Evolutionary conservation across 2,113 vertebrate species (phyloP), one percentile per base, ranked within the genome.

Genomic region (Corythornis madagascariensis): DNA sequence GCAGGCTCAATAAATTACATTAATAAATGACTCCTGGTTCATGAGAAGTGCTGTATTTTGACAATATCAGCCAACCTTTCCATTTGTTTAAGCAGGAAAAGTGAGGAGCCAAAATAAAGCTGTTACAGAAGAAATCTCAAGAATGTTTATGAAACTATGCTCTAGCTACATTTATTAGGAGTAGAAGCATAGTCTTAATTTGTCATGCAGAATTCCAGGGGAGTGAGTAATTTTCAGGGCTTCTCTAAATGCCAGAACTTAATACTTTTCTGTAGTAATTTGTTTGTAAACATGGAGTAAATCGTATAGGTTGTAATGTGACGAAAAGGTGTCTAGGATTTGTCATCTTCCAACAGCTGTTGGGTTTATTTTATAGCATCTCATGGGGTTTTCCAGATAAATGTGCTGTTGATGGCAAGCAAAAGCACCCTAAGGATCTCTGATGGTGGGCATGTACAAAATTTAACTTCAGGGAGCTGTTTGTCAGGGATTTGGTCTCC

Each of bases 11-110:
- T 97, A 95, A 93, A 96, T 97, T 96, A 96, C 84, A 77, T 97
- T 97, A 96, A 96, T 95, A 97, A 97, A 97, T 97, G 81, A 77
- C 80, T 97, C 91, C 87, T 96, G 86, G 93, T 97, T 96, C 95
- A 96, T 73, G 87, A 96, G 94, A 97, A 97, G 93, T 97, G 94
- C 78, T 96, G 31, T 97, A 97, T 97, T 98, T 98, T 97, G 97
- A 98, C 96, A 95, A 45, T 97, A 97, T 97, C 96, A 95, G 96
- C 97, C 97, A 98, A 97, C 95, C 96, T 97, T 98, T 97, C 94
- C 91, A 97, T 98, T 97, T 97, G 92, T 98, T 97, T 97, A 95
- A 97, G 96, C 95, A 97, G 94, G 95, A 97, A 97, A 97, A 97
- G 96, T 95, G 86, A 81, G 95, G 80, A 97, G 96, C 96, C 97